These are phyloP conservation scores for Paramormyrops kingsleyae DNA, from an alignment of 2,113 vertebrate species.

Conservation along the genomic window DNA sequence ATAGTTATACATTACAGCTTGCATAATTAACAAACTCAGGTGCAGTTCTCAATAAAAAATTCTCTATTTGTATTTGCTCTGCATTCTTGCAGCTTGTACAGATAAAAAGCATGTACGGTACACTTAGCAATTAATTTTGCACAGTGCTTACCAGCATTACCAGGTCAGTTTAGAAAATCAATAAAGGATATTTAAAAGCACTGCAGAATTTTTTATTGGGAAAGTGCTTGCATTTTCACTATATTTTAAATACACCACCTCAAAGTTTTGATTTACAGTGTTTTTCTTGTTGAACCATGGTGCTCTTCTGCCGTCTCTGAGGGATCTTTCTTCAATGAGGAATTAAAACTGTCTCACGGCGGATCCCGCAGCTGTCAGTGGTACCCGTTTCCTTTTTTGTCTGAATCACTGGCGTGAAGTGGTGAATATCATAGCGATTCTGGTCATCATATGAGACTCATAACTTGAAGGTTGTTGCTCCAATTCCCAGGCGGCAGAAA, in stretches of 20 bases:
- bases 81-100: not conserved
- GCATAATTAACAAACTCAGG: not conserved
- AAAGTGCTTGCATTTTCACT: not conserved
- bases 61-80: too few relatives aligned
- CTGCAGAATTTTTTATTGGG: not conserved
- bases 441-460: not conserved
- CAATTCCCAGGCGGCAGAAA: not conserved
- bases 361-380: not conserved
- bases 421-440: not conserved
- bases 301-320: not conserved
- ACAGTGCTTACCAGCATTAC: not conserved
- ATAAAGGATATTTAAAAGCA: not conserved
- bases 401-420: not conserved
- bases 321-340: not conserved
- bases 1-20: not conserved
- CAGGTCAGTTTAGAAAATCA: not conserved
- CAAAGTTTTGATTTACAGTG: not conserved
- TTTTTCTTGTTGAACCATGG: not conserved
- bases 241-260: not conserved
- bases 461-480: not conserved
- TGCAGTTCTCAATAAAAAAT: too few relatives aligned
- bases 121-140: not conserved
- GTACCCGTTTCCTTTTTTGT: not conserved
- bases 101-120: not conserved
- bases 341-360: not conserved